A percentile compares a stretch with the other conserved stretches of the same genome.
Conservation (phyloP, 2,888 invertebrate genomes). For the Nemapogon koenigi region DNA sequence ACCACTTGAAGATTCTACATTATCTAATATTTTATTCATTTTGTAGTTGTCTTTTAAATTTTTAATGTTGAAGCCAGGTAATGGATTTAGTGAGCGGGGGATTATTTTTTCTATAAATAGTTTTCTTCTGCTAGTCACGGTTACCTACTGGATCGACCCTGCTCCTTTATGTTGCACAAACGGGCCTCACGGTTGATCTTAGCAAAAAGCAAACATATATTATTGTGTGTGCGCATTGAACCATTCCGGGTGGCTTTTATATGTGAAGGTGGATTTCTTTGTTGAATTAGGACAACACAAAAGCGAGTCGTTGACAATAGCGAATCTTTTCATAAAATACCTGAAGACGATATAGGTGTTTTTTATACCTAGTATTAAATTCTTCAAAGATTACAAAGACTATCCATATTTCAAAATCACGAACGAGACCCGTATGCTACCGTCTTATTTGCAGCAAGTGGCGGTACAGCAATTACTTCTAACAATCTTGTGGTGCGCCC, state of each 20-base stretch:
- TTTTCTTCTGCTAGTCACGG: constrained; percentile 50
- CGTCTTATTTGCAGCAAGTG: constrained; percentile 38
- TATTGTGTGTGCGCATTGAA: constrained; percentile 54
- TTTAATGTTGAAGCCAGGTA: too few relatives aligned
- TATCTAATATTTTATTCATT: too few relatives aligned
- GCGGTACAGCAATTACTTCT: constrained; percentile 48
- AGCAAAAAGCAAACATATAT: constrained; percentile 53
- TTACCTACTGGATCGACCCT: constrained; percentile 43
- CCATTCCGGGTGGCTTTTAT: constrained; percentile 48
- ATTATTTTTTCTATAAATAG: too few relatives aligned
- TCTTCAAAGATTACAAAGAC: constrained; percentile 30
- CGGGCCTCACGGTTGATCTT: constrained; percentile 39
- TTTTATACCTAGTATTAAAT: constrained; percentile 26
- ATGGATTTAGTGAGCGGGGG: too few relatives aligned
- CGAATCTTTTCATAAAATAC: constrained; percentile 25
- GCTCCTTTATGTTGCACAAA: constrained; percentile 49
- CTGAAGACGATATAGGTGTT: constrained; percentile 25
- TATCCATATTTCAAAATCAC: constrained; percentile 5
- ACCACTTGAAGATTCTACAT: neutral
- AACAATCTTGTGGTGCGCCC: constrained; percentile 54
- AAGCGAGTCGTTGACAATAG: constrained; percentile 40
- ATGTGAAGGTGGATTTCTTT: constrained; percentile 30
- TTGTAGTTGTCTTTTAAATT: too few relatives aligned
- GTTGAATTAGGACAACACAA: constrained; percentile 48
- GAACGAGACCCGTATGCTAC: constrained; percentile 41